phyloP scores from a whole-genome alignment of 2,888 invertebrate species.

The Scaptomyza tumidula region DNA sequence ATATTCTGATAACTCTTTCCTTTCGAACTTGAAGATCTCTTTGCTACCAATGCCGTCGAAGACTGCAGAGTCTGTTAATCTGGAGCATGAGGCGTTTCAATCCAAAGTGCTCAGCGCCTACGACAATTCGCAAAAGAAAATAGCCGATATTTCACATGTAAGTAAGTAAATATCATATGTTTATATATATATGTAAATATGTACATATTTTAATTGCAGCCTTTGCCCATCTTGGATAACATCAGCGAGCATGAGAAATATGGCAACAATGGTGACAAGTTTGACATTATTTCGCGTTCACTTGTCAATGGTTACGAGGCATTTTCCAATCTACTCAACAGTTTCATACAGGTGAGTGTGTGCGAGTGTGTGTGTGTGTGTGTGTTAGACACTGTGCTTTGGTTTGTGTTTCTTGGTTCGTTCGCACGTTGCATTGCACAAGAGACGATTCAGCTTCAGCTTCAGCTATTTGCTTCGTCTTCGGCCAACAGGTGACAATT shows the following conservation, averaged over 20 bases:
- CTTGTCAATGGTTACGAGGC: slow-evolving; percentile 89
- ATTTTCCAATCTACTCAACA: slow-evolving; percentile 88
- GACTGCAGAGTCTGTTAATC: slow-evolving; percentile 82
- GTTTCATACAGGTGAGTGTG: slow-evolving; percentile 87
- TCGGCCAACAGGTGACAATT: slow-evolving; percentile 17
- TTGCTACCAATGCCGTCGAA: slow-evolving; percentile 74
- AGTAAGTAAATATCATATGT: slow-evolving; percentile 45
- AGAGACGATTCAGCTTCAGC: slow-evolving; percentile 8
- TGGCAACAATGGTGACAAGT: slow-evolving; percentile 90
- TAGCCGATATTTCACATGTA: slow-evolving; percentile 78
- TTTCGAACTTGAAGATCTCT: slow-evolving; percentile 58
- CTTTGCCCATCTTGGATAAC: slow-evolving; percentile 90
- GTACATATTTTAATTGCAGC: slow-evolving; percentile 81
- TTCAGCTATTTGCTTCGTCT: background rate
- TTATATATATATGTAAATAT: background rate
- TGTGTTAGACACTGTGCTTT: slow-evolving; percentile 4
- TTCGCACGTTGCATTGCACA: slow-evolving; percentile 52
- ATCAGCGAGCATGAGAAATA: slow-evolving; percentile 91
- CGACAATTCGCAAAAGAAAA: slow-evolving; percentile 81
- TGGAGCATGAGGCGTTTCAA: slow-evolving; percentile 82
- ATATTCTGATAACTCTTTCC: no score
- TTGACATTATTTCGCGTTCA: slow-evolving; percentile 87
- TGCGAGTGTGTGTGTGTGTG: slow-evolving; percentile 75
- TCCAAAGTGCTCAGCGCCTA: slow-evolving; percentile 81
- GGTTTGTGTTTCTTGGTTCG: slow-evolving; percentile 16